A percentile compares a stretch with the other conserved stretches of the same genome.
phyloP scores from a whole-genome alignment of 92 coral and sea anemone genomes.

The Siderastrea radians region DNA sequence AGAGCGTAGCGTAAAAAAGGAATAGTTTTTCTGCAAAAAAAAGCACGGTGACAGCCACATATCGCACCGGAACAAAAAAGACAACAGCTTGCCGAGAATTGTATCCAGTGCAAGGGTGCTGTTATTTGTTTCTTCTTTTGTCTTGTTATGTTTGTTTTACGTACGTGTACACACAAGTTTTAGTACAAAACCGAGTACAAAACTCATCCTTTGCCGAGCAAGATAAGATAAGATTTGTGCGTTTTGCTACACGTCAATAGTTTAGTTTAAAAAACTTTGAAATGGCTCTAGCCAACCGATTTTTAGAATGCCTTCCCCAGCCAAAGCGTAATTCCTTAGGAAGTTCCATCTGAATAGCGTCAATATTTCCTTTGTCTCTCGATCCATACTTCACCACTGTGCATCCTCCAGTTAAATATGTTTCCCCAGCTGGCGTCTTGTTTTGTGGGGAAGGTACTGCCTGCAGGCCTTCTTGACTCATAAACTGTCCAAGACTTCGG shows the following conservation, averaged over 20 bases:
- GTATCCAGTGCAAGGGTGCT: too few species aligned
- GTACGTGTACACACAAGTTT: too few species aligned
- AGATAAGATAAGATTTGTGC: too few species aligned
- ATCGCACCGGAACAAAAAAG: too few species aligned
- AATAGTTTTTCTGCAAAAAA: too few species aligned
- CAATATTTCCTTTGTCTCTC: constrained; percentile 2
- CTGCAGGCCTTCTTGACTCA: constrained; percentile 17
- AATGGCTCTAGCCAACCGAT: constrained; percentile 14
- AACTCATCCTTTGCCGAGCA: too few species aligned
- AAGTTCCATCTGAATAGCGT: constrained; percentile 50
- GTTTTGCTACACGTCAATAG: background rate
- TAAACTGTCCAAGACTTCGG: constrained; percentile 34
- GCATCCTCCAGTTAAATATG: constrained; percentile 24
- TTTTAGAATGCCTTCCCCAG: background rate
- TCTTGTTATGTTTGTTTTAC: too few species aligned
- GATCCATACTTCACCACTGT: constrained; percentile 38
- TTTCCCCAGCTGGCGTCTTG: background rate
- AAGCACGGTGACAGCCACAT: too few species aligned
- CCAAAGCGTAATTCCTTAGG: background rate
- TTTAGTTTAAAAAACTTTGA: constrained; percentile 6
- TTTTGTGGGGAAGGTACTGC: constrained; percentile 48
- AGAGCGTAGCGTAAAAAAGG: too few species aligned
- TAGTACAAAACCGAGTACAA: too few species aligned
- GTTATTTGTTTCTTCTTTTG: too few species aligned
- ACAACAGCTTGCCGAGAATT: too few species aligned